phyloP scores from a whole-genome alignment of 2,888 invertebrate genomes.

The Drosophila borborema region DNA sequence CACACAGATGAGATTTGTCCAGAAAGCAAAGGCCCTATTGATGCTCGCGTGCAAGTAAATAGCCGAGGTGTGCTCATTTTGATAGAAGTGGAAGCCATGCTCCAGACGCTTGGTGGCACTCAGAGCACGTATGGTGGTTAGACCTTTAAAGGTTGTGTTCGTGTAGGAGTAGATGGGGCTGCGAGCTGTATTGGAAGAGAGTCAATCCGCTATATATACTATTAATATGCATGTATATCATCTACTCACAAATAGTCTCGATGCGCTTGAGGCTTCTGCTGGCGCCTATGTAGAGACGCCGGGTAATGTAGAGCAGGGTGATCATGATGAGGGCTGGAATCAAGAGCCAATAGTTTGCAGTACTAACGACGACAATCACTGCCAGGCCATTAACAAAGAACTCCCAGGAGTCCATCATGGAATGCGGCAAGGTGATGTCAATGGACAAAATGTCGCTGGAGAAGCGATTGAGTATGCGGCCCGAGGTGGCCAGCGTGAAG shows the following conservation, averaged over 20 bases:
- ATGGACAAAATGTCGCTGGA: conserved; percentile 90
- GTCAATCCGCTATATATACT: not conserved
- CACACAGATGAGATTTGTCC: conserved; percentile 95
- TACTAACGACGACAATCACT: conserved; percentile 88
- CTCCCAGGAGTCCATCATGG: conserved; percentile 87
- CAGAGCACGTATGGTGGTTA: conserved; percentile 92
- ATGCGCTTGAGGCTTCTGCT: conserved; percentile 86
- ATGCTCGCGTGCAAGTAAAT: conserved; percentile 93
- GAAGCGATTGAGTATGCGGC: conserved; percentile 90
- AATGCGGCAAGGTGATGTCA: conserved; percentile 87
- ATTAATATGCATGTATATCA: not conserved
- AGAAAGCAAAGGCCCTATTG: conserved; percentile 96
- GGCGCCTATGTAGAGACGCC: conserved; percentile 86
- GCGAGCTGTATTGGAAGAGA: conserved; percentile 86
- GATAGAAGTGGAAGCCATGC: conserved; percentile 87
- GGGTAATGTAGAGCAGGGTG: conserved; percentile 86
- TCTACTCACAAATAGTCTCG: conserved; percentile 83
- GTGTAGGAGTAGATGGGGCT: conserved; percentile 93
- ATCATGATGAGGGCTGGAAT: conserved; percentile 87
- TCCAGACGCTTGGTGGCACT: conserved; percentile 88
- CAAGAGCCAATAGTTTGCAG: conserved; percentile 88
- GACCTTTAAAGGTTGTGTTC: conserved; percentile 90
- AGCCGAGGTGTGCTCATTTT: conserved; percentile 90
- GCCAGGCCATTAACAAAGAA: conserved; percentile 82
- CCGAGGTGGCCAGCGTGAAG: conserved; percentile 89